phyloP scores from a whole-genome alignment of 2,797 vertebrate genomes.

The Chelonia mydas region DNA sequence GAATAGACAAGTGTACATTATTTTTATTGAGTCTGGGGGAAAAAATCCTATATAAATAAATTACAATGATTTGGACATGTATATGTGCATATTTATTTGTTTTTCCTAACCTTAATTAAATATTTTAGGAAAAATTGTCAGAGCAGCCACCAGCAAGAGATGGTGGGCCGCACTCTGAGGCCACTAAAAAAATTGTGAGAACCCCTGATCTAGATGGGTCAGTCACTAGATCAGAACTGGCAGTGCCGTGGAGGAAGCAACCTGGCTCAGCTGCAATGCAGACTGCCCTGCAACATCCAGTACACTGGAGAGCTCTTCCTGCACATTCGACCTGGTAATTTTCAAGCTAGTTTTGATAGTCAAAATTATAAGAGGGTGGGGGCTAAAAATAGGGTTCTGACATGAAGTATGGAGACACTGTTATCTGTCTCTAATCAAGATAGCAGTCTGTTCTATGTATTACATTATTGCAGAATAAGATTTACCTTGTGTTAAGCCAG shows the following conservation, averaged over 20 bases:
- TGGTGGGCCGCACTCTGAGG: too few species aligned
- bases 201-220: not conserved
- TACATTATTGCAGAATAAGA: not conserved
- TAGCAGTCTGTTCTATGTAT: not conserved
- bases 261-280: not conserved
- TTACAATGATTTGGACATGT: too few species aligned
- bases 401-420: not conserved
- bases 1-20: too few species aligned
- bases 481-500: not conserved
- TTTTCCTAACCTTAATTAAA: too few species aligned
- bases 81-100: too few species aligned
- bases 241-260: not conserved
- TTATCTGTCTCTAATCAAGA: not conserved
- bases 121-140: too few species aligned
- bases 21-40: too few species aligned
- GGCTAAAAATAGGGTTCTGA: constrained; percentile 9
- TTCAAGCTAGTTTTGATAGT: constrained; percentile 32
- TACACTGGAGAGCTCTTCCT: not conserved
- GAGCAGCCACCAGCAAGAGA: too few species aligned
- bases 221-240: not conserved
- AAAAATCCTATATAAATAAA: too few species aligned
- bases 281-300: not conserved
- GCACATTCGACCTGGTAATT: not conserved
- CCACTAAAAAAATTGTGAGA: too few species aligned
- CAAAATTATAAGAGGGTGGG: not conserved